Evolutionary conservation across 30 jellyfish, hydroid and myxozoan species (phyloP).

Genomic region (Aurelia sp.): DNA sequence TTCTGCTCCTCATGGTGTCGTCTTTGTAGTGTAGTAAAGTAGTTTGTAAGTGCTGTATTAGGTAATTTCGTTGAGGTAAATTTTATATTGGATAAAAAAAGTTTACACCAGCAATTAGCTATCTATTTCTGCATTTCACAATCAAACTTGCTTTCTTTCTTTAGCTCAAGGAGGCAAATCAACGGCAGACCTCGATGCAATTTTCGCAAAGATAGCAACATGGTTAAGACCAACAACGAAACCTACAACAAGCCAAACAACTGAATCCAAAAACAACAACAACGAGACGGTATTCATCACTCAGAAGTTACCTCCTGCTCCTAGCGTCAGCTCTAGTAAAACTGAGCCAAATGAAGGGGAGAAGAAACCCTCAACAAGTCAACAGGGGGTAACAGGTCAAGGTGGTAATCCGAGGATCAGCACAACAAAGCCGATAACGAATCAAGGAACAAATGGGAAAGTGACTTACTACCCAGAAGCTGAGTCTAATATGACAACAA

Average conservation of each 20-base stretch:
- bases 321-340: slow-evolving; percentile 17
- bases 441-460: not conserved
- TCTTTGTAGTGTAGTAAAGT: too few species aligned
- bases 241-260: slow-evolving; percentile 48
- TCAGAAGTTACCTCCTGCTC: slow-evolving; percentile 50
- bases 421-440: slow-evolving; percentile 26
- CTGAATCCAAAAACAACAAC: not conserved
- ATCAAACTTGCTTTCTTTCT: not conserved
- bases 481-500: slow-evolving; percentile 35
- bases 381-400: not conserved
- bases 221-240: slow-evolving; percentile 36
- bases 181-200: slow-evolving; percentile 40
- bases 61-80: too few species aligned
- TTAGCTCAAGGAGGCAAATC: not conserved
- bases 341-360: not conserved
- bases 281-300: slow-evolving; percentile 27
- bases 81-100: too few species aligned
- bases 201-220: slow-evolving; percentile 58
- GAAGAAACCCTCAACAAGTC: not conserved
- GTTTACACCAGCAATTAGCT: not conserved
- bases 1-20: too few species aligned
- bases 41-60: too few species aligned
- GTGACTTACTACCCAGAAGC: slow-evolving; percentile 50
- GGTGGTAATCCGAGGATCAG: not conserved
- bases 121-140: not conserved